Evolutionary conservation across 2,888 invertebrate species (phyloP).

Genomic region (Cheilosia soror): DNA sequence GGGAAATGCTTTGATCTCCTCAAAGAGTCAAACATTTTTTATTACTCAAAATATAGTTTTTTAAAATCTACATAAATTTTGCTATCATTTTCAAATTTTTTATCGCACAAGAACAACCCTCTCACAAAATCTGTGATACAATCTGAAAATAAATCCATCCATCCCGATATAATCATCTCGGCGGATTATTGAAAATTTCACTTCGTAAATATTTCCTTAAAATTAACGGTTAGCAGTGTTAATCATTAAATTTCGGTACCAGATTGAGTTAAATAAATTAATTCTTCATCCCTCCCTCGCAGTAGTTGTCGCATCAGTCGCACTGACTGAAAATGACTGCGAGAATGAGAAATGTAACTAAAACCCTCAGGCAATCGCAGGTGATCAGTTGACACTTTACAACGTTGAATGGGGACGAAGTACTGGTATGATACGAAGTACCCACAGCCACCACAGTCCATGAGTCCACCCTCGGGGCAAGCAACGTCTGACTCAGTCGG

Average conservation of each 20-base stretch:
- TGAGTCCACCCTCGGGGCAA: too few species aligned
- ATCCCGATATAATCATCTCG: not conserved
- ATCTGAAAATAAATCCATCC: slow-evolving; percentile 7
- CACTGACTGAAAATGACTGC: not conserved
- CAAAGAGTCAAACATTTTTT: too few species aligned
- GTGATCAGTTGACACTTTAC: slow-evolving; percentile 62
- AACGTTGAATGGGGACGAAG: not conserved
- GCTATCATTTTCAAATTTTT: too few species aligned
- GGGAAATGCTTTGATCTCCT: too few species aligned
- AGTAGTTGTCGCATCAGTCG: not conserved
- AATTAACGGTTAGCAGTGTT: slow-evolving; percentile 50
- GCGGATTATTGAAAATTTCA: not conserved
- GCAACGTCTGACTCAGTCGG: slow-evolving; percentile 1
- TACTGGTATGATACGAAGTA: not conserved
- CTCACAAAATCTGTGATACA: too few species aligned
- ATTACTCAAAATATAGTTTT: too few species aligned
- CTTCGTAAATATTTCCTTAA: slow-evolving; percentile 38
- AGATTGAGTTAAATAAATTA: slow-evolving; percentile 53
- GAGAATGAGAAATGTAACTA: slow-evolving; percentile 10
- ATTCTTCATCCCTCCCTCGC: slow-evolving; percentile 5
- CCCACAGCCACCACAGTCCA: slow-evolving; percentile 12
- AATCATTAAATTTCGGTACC: slow-evolving; percentile 47
- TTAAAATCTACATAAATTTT: too few species aligned
- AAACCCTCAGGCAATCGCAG: slow-evolving; percentile 46
- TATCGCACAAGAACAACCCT: too few species aligned